Evolutionary conservation across 2,888 invertebrate species (phyloP), one percentile per base, ranked within the genome.

Genomic region (Hemithea aestivaria): DNA sequence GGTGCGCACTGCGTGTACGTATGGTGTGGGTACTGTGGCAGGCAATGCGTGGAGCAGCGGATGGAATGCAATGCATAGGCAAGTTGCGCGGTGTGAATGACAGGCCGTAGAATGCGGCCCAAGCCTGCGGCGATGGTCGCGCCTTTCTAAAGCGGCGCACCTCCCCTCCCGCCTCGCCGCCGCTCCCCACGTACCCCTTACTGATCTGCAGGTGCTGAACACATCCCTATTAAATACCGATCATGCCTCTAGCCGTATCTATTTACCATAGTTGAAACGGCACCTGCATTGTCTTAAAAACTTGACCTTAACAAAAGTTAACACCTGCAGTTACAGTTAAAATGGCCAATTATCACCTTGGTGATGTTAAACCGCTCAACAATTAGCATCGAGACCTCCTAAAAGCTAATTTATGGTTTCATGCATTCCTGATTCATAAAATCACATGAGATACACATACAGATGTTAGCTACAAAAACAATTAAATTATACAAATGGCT

Each of bases 81-180:
- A 81, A 87, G 78, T 84, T 82, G 84, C 77, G 75, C 83, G 83
- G 81, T 84, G 85, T 87, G 85, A 87, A 87, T 87, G 85, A 87
- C 85, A 87, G 82, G 79, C 85, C 78, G 81, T 87, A 87, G 87
- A 87, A 87, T 87, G 87, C 83, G 85, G 85, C 82, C 73, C 79
- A 73, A 73, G 87, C 87, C 85, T 71, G 82, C 73, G 85, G 85
- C 85, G 75, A 84, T 84, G 81, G 87, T 87, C 83, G 87, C 85
- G 85, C 85, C 85, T 87, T 87, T 87, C 85, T 87, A 87, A 87
- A 87, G 87, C 84, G 84, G 83, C 81, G 75, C 78, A 76, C 70
- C 63, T 63, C 71, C 71, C 71, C 69, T 43, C 50, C 53, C 69
- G 61, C 67, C 66, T 44, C 51, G 11, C 56, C 69, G 55, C 70